Percentiles rank a stretch among this genome's conserved stretches.
Conservation (phyloP, 2,888 invertebrate genomes). For the Caenorhabditis becei region DNA sequence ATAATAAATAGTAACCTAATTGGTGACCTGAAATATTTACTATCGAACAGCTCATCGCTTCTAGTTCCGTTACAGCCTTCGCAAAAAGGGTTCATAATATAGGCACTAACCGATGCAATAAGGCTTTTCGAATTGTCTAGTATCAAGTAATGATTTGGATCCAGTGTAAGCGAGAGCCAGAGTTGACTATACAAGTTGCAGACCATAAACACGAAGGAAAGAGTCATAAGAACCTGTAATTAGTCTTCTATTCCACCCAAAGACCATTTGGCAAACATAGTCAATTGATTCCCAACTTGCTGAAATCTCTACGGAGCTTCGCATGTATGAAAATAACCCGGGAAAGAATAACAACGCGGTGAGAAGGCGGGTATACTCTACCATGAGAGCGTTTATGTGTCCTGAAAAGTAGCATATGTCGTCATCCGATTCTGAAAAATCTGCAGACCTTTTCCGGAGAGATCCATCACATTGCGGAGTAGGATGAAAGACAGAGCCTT, state of each 20-base stretch:
- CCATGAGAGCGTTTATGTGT: constrained; percentile 59
- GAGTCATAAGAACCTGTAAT: constrained; percentile 74
- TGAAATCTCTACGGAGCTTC: constrained; percentile 73
- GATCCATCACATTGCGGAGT: constrained; percentile 56
- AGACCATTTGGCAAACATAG: constrained; percentile 66
- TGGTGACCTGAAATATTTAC: too few relatives aligned
- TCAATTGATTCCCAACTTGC: constrained; percentile 81
- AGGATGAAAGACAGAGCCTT: constrained; percentile 69
- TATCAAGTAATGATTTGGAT: constrained; percentile 46
- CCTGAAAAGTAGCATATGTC: constrained; percentile 54
- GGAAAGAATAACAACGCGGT: constrained; percentile 68
- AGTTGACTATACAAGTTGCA: constrained; percentile 77
- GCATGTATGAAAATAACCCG: constrained; percentile 72
- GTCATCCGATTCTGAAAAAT: too few relatives aligned
- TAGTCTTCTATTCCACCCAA: background rate
- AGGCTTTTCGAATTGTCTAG: constrained; percentile 64
- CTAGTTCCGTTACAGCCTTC: too few relatives aligned
- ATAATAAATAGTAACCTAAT: too few relatives aligned
- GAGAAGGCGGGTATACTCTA: constrained; percentile 61
- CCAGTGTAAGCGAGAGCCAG: constrained; percentile 68
- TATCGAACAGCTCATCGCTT: too few relatives aligned
- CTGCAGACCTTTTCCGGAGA: constrained; percentile 41
- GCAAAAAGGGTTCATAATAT: background rate
- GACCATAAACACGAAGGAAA: constrained; percentile 78
- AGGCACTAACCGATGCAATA: constrained; percentile 54